These are phyloP conservation scores for Loriculus beryllinus DNA, from an alignment of 2,797 vertebrate species.

Conservation along the genomic window DNA sequence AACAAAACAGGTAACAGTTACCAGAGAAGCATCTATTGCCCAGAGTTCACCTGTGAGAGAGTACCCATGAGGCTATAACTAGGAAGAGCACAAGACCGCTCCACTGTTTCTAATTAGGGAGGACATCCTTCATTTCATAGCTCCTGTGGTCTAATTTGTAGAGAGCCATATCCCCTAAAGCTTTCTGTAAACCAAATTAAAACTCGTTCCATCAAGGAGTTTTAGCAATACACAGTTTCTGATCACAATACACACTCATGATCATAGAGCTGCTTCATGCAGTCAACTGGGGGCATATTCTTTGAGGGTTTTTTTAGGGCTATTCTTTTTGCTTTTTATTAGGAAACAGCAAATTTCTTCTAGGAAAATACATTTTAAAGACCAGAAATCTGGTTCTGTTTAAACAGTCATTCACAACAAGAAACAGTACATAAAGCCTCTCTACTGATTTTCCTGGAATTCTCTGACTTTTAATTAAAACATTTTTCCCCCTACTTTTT, in stretches of 20 bases:
- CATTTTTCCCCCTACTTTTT: constrained; percentile 28
- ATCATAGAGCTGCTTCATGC: constrained; percentile 18
- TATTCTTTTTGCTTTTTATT: constrained; percentile 16
- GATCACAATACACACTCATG: constrained; percentile 33
- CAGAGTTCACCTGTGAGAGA: constrained; percentile 30
- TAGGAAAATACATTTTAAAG: constrained; percentile 32
- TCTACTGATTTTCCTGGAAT: background rate
- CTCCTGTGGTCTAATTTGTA: constrained; percentile 66
- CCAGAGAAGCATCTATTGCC: background rate
- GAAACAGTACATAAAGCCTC: background rate
- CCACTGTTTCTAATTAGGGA: constrained; percentile 67
- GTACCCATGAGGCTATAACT: background rate
- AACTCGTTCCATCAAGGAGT: constrained; percentile 65
- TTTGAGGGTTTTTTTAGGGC: background rate
- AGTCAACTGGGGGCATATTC: background rate
- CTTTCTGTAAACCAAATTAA: constrained; percentile 68
- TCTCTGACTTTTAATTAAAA: constrained; percentile 29
- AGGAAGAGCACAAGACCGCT: constrained; percentile 50
- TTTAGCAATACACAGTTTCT: constrained; percentile 37
- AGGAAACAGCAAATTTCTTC: constrained; percentile 28
- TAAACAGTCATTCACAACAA: constrained; percentile 25
- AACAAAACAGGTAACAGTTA: background rate
- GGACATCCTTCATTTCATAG: constrained; percentile 68
- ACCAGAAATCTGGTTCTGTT: constrained; percentile 29
- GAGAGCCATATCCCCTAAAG: constrained; percentile 60